Evolutionary conservation across 2,797 vertebrate genomes (phyloP), one percentile per base, ranked within the genome.

Genomic region (Gobio occitaniae): DNA sequence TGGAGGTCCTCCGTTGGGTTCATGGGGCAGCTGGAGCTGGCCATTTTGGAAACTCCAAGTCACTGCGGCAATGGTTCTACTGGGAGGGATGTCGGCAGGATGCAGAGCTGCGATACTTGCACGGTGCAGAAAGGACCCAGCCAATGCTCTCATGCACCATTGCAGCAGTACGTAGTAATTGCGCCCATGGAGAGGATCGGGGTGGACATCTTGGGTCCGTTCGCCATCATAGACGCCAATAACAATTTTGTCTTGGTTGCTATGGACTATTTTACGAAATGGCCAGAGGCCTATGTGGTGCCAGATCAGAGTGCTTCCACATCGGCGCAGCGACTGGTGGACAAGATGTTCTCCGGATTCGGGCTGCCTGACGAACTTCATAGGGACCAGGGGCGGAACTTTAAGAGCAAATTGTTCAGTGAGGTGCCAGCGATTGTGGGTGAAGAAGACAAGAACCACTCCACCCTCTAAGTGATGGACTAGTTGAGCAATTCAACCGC

Each of bases 341-440:
- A 71, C 0, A 71, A 81, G 10, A 86, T 90, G 74, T 89, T 88
- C 10, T 3, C 19, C 17, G 19, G 4, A 0, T 88, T 89, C 2
- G 65, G 79, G 0, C 86, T 56, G 0, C 86, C 87, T 0, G 84
- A 59, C 0, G 84, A 88, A 15, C 69, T 86, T 12, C 74, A 86
- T 25, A 86, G 87, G 7, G 71, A 88, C 10, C 87, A 88, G 71
- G 84, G 83, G 15, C 2, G 38, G 11, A 90, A 88, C 25, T 84
- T 87, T 41, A 5, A 41, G 38, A 41, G 5, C 38, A 41, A 5
- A 41, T 41, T 41, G 38, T 41, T 41, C 38, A 2, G 36, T 0
- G 84, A 69, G 48, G 84, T 86, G 78, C 12, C n/a, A 9, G 17
- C 13, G 17, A 10, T 44, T 84, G n/a, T 72, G 82, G 41, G 47